Percentiles rank a stretch among this genome's conserved stretches.
Conservation (phyloP, 1,140 invertebrate genomes). For the Neuroterus valhalla region DNA sequence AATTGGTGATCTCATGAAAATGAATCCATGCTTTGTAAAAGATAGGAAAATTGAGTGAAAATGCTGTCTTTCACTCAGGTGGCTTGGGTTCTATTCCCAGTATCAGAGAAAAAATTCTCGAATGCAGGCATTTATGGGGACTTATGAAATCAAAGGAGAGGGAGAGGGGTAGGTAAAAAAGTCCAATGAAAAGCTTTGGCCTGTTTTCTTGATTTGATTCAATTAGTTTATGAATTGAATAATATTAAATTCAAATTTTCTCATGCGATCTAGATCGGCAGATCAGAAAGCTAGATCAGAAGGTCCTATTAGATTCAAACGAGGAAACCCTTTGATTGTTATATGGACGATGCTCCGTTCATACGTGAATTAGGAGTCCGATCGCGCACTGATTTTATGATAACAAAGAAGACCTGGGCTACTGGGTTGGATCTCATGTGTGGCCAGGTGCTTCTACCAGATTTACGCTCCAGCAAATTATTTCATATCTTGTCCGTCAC, state of each 20-base stretch:
- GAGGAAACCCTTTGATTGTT: conserved; percentile 61
- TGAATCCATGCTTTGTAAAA: too few relatives aligned
- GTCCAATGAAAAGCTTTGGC: too few relatives aligned
- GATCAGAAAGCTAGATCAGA: neutral
- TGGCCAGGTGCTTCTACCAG: conserved; percentile 59
- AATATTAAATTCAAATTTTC: neutral
- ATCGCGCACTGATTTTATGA: conserved; percentile 44
- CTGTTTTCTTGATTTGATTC: too few relatives aligned
- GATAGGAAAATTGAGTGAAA: too few relatives aligned
- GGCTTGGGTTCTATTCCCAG: too few relatives aligned
- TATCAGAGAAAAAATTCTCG: too few relatives aligned
- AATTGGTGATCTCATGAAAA: too few relatives aligned
- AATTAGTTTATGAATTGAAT: too few relatives aligned
- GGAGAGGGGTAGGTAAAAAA: too few relatives aligned
- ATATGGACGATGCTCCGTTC: conserved; percentile 49
- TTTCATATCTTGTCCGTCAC: conserved; percentile 60
- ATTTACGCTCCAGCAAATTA: conserved; percentile 60
- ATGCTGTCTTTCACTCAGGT: too few relatives aligned
- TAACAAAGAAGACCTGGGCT: conserved; percentile 51
- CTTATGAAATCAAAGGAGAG: too few relatives aligned
- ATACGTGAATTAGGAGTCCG: neutral
- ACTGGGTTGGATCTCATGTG: conserved; percentile 49
- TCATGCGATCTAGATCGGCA: neutral
- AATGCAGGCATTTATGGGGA: too few relatives aligned
- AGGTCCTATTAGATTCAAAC: conserved; percentile 60